Evolutionary conservation across 2,797 vertebrate genomes (phyloP), one percentile per base, ranked within the genome.

Genomic region (Brachyalestes nurse): DNA sequence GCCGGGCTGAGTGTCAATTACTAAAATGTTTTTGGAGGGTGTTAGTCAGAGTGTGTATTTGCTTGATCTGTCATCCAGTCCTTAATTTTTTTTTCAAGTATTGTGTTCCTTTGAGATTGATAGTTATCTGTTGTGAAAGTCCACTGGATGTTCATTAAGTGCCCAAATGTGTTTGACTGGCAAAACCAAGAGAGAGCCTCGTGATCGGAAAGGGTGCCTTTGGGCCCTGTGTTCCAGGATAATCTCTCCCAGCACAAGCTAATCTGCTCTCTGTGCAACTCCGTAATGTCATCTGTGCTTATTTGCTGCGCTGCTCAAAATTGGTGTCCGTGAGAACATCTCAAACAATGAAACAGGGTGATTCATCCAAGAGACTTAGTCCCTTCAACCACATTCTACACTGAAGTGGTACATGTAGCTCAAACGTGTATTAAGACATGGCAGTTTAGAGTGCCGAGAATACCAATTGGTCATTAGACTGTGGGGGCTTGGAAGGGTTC

Each of bases 381-480:
- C 57, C 71, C 13, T 5, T 42, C 34, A 13, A 21, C 51, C 65
- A 16, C 67, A 55, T 38, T 40, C 61, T 71, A 61, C 45, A 77
- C 34, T 78, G 77, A 81, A 53, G 21, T 65, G 72, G n/a, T 55
- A 83, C 75, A 75, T 60, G 49, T 77, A 67, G 75, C 78, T 74
- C 38, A 78, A 74, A 60, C 12, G 47, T 76, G 73, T 38, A 47
- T 57, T 77, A 65, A 53, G 75, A 73, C 23, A 72, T 72, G 69
- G 55, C 78, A 74, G 70, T 72, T 80, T 67, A 64, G 79, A 67
- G 62, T 19, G 78, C 80, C 55, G 60, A 77, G 87, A 85, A 90
- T 91, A 90, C 87, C 90, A 91, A 92, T 91, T 23, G 72, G 84
- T 91, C 84, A 87, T 92, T 91, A 89, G 80, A 75, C 40, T 80